Conservation (phyloP, 2,797 vertebrate species). For the Phalanger gymnotis region DNA sequence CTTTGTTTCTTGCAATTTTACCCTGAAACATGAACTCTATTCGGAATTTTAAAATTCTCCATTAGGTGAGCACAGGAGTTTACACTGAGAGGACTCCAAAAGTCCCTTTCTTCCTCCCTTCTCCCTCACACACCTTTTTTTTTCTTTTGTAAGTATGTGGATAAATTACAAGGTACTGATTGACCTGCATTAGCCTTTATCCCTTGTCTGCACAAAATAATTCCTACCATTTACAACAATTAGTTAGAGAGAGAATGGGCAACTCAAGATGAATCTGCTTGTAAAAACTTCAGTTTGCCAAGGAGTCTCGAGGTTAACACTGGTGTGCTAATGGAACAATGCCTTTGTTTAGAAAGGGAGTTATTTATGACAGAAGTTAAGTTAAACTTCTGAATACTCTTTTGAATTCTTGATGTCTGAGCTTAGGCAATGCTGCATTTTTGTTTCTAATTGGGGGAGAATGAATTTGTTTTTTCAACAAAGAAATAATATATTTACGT, state of each 20-base stretch:
- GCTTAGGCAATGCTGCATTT: neutral
- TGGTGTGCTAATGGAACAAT: conserved; percentile 27
- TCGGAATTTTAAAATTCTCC: conserved; percentile 56
- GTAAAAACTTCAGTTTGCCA: conserved; percentile 64
- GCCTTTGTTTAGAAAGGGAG: conserved; percentile 9
- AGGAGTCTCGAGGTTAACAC: conserved; percentile 34
- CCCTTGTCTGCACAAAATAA: conserved; percentile 80
- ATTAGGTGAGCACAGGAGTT: conserved; percentile 52
- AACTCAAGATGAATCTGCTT: conserved; percentile 65
- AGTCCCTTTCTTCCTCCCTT: neutral
- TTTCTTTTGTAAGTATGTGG: conserved; percentile 58
- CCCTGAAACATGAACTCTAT: conserved; percentile 56
- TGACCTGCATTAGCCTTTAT: conserved; percentile 80
- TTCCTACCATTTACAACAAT: conserved; percentile 81
- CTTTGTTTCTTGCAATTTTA: conserved; percentile 69
- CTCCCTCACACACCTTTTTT: neutral
- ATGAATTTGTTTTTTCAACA: conserved; percentile 7
- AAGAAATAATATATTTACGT: neutral
- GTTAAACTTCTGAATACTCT: conserved; percentile 1
- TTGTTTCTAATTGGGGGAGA: neutral
- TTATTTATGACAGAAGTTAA: conserved; percentile 9
- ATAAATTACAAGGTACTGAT: conserved; percentile 82
- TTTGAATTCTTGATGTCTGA: conserved; percentile 29
- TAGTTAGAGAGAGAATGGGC: conserved; percentile 70
- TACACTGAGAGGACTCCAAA: conserved; percentile 44